Base-by-base conservation (phyloP, 2,113 vertebrate genomes). In the Galbula dea region DNA sequence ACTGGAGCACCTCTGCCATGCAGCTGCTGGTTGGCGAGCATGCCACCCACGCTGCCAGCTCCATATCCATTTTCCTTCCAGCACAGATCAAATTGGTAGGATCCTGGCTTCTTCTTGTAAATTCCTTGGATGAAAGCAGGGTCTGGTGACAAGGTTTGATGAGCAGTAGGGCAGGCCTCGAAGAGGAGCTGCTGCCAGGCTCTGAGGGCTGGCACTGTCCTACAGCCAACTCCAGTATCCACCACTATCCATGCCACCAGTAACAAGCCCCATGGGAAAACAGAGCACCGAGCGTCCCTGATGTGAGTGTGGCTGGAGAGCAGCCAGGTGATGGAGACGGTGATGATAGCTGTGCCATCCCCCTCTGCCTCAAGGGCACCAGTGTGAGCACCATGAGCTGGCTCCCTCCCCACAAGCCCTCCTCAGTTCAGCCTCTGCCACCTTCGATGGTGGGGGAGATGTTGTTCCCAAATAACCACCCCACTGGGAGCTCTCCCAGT, bases 281-380 rank as follows among this genome's bases (percentile, higher is more conserved):
- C 0, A 3, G 67, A 58, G 75, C 3, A 0, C 59, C 0, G 3
- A 75, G 43, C 27, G 23, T 13, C 34, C 39, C 52, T 0, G 11
- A 8, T 0, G 41, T 43, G 76, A 22, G 71, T 19, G 90, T 3
- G 9, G 23, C 68, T 5, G 2, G 86, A 52, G 79, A 37, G 88
- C 67, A 65, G 68, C 73, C 63, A 20, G 71, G 57, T 12, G 39
- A 65, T 13, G 9, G 90, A 22, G 86, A 63, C 6, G 1, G 80
- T 14, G 87, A 91, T 45, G 18, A 24, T 59, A 83, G 63, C 74
- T 7, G 8, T 9, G 14, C 83, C 57, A 5, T 78, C 71, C 57
- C 8, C 4, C 84, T 84, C 73, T 73, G 69, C 89, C 72, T 86
- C 73, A 0, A 0, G 7, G 69, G 36, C 5, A 14, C 4, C 5